Evolutionary conservation across 1,140 invertebrate species (phyloP), one percentile per base, ranked within the genome.

Genomic region (Heliconius eleuchia): DNA sequence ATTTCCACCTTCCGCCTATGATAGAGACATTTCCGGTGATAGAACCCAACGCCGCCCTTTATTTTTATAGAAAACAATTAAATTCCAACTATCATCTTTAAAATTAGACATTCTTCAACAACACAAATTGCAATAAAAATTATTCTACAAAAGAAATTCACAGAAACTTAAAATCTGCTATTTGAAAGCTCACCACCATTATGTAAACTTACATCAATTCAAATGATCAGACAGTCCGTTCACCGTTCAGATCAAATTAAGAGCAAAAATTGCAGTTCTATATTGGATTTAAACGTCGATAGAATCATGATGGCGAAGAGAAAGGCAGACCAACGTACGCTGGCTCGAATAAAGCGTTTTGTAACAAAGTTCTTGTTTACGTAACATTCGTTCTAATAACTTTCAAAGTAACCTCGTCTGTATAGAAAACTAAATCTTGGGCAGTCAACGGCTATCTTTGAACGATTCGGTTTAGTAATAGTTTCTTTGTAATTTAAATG

Each of bases 271-370:
- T 79, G 73, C 75, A 76, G 76, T 73, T 42, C 46, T 39, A 76
- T 82, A 76, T 78, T 74, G 34, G 50, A 55, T 70, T 23, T 52
- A 76, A 76, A 74, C 80, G 55, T 78, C 82, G 79, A 85, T 85
- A 77, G 77, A 85, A 83, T 78, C 77, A 81, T 77, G 77, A 79
- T 82, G 76, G 76, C 71, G 72, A 85, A 82, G 84, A 85, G 84
- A 85, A 85, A 85, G 84, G 84, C 78, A 81, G 79, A 79, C 80
- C 73, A 60, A 76, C 79, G 76, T 75, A 80, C 79, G 75, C 70
- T 60, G 74, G 60, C 74, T 76, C 79, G 23, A 30, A 81, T 83
- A 79, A 74, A 83, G 72, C 74, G 81, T 85, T 84, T 85, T 84
- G 83, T 85, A 85, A 85, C 81, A 76, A 77, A 79, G 82, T 81